phyloP scores from a whole-genome alignment of 2,113 vertebrate genomes.

The Nothocercus nigrocapillus region DNA sequence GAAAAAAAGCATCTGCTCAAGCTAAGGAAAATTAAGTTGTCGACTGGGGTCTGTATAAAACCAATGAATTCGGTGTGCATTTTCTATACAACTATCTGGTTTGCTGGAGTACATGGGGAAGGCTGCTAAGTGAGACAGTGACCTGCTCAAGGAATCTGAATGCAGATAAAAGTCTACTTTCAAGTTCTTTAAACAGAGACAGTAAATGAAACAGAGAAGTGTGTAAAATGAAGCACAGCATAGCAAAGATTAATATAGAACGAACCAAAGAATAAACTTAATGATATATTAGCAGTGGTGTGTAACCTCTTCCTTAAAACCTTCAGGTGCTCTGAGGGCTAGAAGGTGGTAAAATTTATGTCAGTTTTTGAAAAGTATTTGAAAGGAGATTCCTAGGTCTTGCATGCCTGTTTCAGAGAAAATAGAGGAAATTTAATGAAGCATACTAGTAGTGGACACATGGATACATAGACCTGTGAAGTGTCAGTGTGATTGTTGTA shows the following conservation, averaged over 20 bases:
- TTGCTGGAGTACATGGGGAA: background rate
- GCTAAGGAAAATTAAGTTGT: background rate
- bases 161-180: background rate
- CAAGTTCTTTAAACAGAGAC: background rate
- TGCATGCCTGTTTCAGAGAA: background rate
- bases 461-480: background rate
- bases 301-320: background rate
- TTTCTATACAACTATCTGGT: background rate
- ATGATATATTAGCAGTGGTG: background rate
- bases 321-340: background rate
- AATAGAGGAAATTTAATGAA: background rate
- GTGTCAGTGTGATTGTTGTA: background rate
- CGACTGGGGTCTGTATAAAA: background rate
- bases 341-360: background rate
- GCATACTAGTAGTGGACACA: background rate
- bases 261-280: background rate
- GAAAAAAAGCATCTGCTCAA: background rate
- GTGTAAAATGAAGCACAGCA: background rate
- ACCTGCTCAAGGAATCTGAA: background rate
- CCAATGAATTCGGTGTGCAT: background rate
- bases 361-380: background rate
- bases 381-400: background rate
- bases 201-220: rapidly evolving
- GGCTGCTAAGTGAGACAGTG: background rate
- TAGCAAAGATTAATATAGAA: background rate